Evolutionary conservation across 1,140 invertebrate species (phyloP).

Genomic region (Euura lappo): DNA sequence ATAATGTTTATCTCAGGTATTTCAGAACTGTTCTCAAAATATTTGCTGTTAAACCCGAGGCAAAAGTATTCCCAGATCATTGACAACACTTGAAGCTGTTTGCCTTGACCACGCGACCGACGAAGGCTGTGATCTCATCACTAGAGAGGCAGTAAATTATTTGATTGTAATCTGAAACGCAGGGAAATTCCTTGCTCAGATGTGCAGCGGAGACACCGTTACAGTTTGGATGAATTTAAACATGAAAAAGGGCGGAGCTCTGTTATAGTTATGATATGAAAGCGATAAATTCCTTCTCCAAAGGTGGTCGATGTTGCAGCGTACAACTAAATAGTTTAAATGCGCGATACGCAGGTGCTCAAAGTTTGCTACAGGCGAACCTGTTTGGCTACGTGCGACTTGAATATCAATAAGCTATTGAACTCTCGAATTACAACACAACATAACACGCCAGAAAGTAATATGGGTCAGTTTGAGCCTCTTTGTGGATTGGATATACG

Average conservation of each 20-base stretch:
- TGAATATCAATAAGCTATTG: constrained; percentile 47
- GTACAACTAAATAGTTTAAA: not conserved
- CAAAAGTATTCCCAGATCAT: not conserved
- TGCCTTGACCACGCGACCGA: constrained; percentile 34
- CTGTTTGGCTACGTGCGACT: constrained; percentile 2
- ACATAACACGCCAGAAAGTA: constrained; percentile 31
- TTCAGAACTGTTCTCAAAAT: not conserved
- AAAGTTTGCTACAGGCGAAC: not conserved
- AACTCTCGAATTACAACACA: constrained; percentile 41
- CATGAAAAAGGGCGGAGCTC: too few relatives aligned
- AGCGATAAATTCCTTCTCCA: not conserved
- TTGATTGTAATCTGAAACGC: not conserved
- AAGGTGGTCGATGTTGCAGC: not conserved
- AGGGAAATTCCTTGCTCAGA: not conserved
- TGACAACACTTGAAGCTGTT: constrained; percentile 20
- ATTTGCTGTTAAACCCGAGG: not conserved
- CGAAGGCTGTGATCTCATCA: constrained; percentile 26
- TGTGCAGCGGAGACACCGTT: not conserved
- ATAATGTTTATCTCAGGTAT: not conserved
- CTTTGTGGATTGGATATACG: not conserved
- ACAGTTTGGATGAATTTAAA: too few relatives aligned
- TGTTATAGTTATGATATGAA: not conserved
- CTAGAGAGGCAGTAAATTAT: not conserved
- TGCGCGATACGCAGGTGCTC: not conserved
- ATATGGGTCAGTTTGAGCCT: constrained; percentile 34